phyloP scores from a whole-genome alignment of 2,113 vertebrate species.

The Oreotrochilus melanogaster region DNA sequence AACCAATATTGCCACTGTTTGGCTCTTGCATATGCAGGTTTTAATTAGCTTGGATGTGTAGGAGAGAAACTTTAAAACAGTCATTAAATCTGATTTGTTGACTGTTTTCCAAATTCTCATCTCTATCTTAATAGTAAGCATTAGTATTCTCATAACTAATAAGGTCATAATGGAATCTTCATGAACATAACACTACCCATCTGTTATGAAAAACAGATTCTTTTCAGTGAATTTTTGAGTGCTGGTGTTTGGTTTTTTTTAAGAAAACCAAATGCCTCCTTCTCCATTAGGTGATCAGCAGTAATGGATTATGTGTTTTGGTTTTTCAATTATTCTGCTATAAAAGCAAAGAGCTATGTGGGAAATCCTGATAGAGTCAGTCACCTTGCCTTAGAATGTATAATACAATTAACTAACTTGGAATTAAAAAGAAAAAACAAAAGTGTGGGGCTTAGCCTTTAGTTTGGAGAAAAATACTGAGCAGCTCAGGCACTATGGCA shows the following conservation, averaged over 20 bases:
- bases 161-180: not conserved
- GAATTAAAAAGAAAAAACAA: slow-evolving; percentile 35
- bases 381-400: not conserved
- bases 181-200: not conserved
- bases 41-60: slow-evolving; percentile 51
- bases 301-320: not conserved
- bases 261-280: not conserved
- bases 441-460: accelerated
- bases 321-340: not conserved
- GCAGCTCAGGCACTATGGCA: not conserved
- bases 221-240: not conserved
- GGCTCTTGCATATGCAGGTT: not conserved
- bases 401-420: not conserved
- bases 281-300: not conserved
- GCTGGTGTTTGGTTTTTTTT: not conserved
- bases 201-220: not conserved
- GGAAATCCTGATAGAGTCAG: slow-evolving; percentile 11
- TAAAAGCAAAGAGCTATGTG: not conserved
- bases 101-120: slow-evolving; percentile 20
- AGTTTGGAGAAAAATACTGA: slow-evolving; percentile 25
- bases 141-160: slow-evolving; percentile 28
- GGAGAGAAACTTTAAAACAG: slow-evolving; percentile 20
- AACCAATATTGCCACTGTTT: not conserved
- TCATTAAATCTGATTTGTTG: slow-evolving; percentile 23
- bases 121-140: not conserved